phyloP scores from a whole-genome alignment of 2,113 vertebrate species.

The Lepidothrix coronata region DNA sequence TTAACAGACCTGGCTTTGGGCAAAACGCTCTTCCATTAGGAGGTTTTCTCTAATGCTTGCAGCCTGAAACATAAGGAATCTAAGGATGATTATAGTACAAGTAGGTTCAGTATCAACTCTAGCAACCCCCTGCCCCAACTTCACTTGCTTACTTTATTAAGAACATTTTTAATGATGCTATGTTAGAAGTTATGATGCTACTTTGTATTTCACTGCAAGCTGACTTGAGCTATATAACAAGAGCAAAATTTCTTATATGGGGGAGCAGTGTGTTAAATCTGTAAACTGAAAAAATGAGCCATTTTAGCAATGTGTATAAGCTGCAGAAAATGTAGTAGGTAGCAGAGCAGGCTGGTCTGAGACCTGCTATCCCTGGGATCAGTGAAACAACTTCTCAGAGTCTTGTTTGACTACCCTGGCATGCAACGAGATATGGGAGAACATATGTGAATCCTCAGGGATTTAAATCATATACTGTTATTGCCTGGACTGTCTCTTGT shows the following conservation, averaged over 20 bases:
- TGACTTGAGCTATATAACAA: neutral
- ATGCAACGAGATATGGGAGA: accelerated
- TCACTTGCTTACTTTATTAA: neutral
- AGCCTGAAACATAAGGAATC: neutral
- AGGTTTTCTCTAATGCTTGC: neutral
- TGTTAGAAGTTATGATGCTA: neutral
- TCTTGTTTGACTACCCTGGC: neutral
- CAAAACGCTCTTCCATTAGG: neutral
- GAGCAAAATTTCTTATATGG: neutral
- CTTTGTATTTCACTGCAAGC: neutral
- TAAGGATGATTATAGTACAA: neutral
- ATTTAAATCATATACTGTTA: neutral
- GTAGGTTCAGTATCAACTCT: neutral
- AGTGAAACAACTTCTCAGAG: neutral
- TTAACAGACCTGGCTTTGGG: neutral
- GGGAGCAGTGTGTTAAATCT: neutral
- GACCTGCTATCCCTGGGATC: neutral
- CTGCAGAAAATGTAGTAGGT: neutral
- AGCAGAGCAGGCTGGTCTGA: neutral
- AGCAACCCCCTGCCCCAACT: neutral
- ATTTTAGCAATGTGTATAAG: neutral
- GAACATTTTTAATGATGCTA: neutral
- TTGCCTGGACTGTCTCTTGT: neutral
- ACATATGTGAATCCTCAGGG: neutral
- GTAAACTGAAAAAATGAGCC: neutral